Evolutionary conservation across 23 tunicate genomes (phyloP).

Genomic region (Phallusia fumigata): DNA sequence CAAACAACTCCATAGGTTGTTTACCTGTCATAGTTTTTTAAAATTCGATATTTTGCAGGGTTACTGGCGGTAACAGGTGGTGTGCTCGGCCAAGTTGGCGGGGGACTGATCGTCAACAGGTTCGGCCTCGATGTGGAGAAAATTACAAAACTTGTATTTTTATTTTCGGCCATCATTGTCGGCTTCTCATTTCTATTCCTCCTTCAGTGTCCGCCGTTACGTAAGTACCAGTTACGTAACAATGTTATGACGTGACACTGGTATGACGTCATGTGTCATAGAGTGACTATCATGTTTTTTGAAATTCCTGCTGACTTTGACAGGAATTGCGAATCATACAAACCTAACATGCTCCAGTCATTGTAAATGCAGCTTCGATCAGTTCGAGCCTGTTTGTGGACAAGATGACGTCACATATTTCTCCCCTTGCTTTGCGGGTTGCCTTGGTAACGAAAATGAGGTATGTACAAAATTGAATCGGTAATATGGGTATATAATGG

Average conservation of each 20-base stretch:
- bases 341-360: background rate
- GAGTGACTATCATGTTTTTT: no score
- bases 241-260: no score
- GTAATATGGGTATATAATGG: no score
- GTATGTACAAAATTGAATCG: background rate
- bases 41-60: background rate
- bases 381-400: background rate
- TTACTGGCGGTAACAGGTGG: background rate
- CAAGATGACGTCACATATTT: background rate
- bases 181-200: background rate
- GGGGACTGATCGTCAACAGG: background rate
- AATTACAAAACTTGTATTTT: background rate
- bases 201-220: background rate
- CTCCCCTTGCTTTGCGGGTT: slow-evolving; percentile 6
- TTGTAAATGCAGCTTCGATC: background rate
- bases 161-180: background rate
- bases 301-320: background rate
- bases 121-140: background rate
- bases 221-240: background rate
- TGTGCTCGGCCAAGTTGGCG: background rate
- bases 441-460: background rate
- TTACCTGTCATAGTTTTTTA: no score
- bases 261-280: no score
- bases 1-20: no score
- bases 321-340: background rate